A percentile compares a stretch with the other conserved stretches of the same genome.
These are phyloP conservation scores for Trichomycterus rosablanca DNA, from an alignment of 2,113 vertebrate genomes.

Conservation along the genomic window DNA sequence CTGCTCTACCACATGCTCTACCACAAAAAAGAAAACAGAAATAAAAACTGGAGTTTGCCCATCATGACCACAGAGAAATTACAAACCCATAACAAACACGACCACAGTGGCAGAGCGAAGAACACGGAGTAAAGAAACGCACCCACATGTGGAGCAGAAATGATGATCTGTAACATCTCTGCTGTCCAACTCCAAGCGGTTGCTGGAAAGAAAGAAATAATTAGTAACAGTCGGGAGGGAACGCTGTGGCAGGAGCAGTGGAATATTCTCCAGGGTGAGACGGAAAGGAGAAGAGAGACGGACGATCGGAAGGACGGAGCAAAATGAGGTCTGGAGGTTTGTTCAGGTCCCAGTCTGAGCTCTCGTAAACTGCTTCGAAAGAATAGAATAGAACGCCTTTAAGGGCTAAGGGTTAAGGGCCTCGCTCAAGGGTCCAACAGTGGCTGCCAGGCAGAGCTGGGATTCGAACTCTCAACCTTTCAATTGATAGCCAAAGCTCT, in stretches of 20 bases:
- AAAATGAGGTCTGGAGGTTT: slow-evolving; percentile 14
- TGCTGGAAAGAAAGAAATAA: slow-evolving; percentile 11
- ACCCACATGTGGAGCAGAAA: neutral
- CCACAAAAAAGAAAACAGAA: too few relatives aligned
- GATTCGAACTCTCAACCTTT: too few relatives aligned
- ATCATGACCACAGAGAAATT: slow-evolving; percentile 8
- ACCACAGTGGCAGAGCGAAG: slow-evolving; percentile 4
- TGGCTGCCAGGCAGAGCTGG: too few relatives aligned
- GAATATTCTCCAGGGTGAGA: neutral
- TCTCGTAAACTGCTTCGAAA: slow-evolving; percentile 34
- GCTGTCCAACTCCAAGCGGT: slow-evolving; percentile 9
- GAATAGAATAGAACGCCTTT: too few relatives aligned
- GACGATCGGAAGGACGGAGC: neutral
- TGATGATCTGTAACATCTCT: neutral
- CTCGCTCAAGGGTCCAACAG: too few relatives aligned
- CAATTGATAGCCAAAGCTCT: too few relatives aligned
- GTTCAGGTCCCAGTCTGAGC: slow-evolving; percentile 5
- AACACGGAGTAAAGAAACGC: neutral
- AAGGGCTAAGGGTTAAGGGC: too few relatives aligned
- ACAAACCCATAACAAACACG: slow-evolving; percentile 21
- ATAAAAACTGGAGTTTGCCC: slow-evolving; percentile 12
- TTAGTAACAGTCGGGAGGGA: too few relatives aligned
- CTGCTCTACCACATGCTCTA: slow-evolving; percentile 8
- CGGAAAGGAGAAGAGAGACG: neutral
- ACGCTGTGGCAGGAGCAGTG: neutral